phyloP scores from a whole-genome alignment of 2,888 invertebrate species.

The Prenolepis imparis region DNA sequence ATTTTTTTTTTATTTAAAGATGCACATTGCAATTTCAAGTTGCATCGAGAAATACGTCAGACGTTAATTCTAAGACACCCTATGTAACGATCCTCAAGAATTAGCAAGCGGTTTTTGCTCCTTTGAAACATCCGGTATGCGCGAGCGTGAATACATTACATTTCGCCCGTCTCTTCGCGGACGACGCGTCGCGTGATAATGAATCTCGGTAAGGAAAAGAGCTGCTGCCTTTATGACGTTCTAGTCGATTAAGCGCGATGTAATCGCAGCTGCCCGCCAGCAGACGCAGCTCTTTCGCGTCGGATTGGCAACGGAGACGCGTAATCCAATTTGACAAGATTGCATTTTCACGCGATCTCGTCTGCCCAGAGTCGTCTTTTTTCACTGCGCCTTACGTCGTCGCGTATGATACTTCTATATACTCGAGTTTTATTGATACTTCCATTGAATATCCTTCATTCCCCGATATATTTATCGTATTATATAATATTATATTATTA shows the following conservation, averaged over 20 bases:
- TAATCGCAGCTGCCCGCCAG: constrained; percentile 56
- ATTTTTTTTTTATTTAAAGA: background rate
- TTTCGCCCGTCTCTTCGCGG: constrained; percentile 17
- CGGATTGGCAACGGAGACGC: constrained; percentile 68
- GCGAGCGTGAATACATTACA: constrained; percentile 39
- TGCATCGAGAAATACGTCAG: background rate
- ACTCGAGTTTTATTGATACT: background rate
- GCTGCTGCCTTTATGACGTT: constrained; percentile 42
- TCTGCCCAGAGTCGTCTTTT: constrained; percentile 30
- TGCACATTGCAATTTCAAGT: background rate
- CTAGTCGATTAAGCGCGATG: constrained; percentile 55
- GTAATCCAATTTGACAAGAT: constrained; percentile 72
- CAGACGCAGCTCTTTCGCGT: constrained; percentile 29
- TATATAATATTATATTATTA: background rate
- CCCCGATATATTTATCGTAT: background rate
- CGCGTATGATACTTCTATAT: background rate
- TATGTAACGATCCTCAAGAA: background rate
- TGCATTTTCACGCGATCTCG: constrained; percentile 51
- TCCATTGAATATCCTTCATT: background rate
- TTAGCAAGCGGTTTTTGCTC: constrained; percentile 11
- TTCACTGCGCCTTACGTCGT: background rate
- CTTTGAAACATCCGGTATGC: constrained; percentile 31
- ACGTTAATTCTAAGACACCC: background rate
- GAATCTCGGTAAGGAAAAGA: constrained; percentile 58
- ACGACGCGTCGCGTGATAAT: constrained; percentile 43